These are phyloP conservation scores for Melanargia galathea DNA, from an alignment of 2,888 invertebrate genomes.

Conservation along the genomic window DNA sequence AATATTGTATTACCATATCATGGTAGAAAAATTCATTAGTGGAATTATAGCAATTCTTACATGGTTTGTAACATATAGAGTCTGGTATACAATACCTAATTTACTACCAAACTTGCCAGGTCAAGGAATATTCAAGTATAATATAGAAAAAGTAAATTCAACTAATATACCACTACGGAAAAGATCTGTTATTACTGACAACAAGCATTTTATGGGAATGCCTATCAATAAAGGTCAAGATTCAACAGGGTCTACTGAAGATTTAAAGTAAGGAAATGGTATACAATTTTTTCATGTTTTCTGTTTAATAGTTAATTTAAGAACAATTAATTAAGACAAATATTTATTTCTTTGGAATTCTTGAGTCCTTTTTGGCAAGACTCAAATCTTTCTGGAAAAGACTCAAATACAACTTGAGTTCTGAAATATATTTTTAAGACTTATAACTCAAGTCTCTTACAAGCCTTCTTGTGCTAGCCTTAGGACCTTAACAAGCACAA, in stretches of 20 bases:
- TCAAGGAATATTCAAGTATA: conserved; percentile 90
- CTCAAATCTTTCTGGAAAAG: too few relatives aligned
- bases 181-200: conserved; percentile 73
- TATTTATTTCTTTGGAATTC: conserved; percentile 9
- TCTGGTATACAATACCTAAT: conserved; percentile 86
- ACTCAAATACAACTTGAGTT: too few relatives aligned
- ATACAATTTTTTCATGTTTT: conserved; percentile 7
- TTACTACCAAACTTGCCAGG: conserved; percentile 88
- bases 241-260: conserved; percentile 58
- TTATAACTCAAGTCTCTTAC: too few relatives aligned
- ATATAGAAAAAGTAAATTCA: conserved; percentile 73
- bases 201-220: conserved; percentile 90
- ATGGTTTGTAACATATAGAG: conserved; percentile 95
- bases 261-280: conserved; percentile 53
- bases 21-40: conserved; percentile 96
- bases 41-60: conserved; percentile 92
- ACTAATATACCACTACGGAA: conserved; percentile 56
- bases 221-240: conserved; percentile 83
- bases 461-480: too few relatives aligned
- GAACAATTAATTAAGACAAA: not conserved
- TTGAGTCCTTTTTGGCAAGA: too few relatives aligned
- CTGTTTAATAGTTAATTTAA: not conserved
- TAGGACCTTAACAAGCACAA: too few relatives aligned
- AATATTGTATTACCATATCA: conserved; percentile 96
- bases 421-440: too few relatives aligned